phyloP scores from a whole-genome alignment of 2,113 vertebrate species.

The Dermatemys mawii region DNA sequence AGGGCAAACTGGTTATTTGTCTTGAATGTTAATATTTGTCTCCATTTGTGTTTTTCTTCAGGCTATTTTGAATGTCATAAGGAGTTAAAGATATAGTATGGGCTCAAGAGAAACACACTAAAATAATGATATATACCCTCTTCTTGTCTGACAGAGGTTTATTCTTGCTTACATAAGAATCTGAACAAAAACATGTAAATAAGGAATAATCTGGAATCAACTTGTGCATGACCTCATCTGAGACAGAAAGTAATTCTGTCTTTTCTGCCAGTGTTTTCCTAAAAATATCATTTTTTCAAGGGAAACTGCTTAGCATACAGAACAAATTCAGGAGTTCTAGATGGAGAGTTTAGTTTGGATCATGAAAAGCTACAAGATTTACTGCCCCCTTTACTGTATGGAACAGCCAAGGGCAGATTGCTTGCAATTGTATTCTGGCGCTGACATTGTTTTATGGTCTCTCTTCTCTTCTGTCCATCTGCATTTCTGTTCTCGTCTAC shows the following conservation, averaged over 20 bases:
- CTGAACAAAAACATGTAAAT: background rate
- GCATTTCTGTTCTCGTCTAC: background rate
- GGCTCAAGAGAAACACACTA: background rate
- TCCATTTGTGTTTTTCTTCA: background rate
- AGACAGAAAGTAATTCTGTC: background rate
- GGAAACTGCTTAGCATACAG: background rate
- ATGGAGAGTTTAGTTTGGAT: background rate
- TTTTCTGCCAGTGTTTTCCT: background rate
- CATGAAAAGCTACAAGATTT: background rate
- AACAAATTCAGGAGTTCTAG: background rate
- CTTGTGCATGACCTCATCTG: background rate
- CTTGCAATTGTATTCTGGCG: background rate
- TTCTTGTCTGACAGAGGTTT: background rate
- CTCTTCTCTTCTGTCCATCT: background rate
- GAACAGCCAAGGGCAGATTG: background rate
- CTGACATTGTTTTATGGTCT: background rate
- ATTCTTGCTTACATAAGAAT: background rate
- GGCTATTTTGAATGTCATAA: background rate
- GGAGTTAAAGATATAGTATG: background rate
- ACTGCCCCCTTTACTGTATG: background rate
- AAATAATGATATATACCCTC: background rate
- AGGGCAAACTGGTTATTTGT: background rate
- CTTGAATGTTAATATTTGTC: background rate
- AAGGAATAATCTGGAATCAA: background rate
- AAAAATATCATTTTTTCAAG: slow-evolving; percentile 4